A percentile compares a stretch with the other conserved stretches of the same genome.
phyloP scores from a whole-genome alignment of 2,113 vertebrate genomes.

The Nematolebias whitei region DNA sequence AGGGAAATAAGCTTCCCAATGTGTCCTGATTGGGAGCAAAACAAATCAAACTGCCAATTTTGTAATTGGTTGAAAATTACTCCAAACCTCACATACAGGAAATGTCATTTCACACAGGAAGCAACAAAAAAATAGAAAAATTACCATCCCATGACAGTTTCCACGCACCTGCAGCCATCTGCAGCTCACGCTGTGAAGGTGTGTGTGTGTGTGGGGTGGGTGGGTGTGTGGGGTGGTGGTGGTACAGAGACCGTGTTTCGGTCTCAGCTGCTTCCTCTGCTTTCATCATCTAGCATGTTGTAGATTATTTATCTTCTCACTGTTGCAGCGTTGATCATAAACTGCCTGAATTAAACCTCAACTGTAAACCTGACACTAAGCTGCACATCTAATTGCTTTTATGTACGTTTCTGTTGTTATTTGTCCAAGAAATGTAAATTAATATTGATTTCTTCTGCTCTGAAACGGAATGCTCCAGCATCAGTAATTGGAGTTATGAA shows the following conservation, averaged over 20 bases:
- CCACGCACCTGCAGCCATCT: conserved; percentile 32
- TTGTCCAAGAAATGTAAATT: background rate
- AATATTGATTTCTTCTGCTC: background rate
- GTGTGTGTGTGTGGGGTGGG: background rate
- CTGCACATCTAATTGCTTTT: background rate
- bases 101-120: conserved; percentile 54
- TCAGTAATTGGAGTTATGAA: background rate
- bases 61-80: background rate
- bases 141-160: background rate
- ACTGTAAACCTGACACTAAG: background rate
- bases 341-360: background rate
- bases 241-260: background rate
- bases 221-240: too few relatives aligned
- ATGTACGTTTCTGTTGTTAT: background rate
- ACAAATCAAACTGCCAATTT: background rate
- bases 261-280: conserved; percentile 29
- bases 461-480: too few relatives aligned
- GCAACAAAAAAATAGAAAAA: conserved; percentile 26
- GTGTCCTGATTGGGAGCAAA: background rate
- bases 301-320: background rate
- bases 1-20: background rate
- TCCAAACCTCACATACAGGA: conserved; percentile 13
- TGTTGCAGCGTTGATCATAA: background rate
- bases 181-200: conserved; percentile 2
- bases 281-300: background rate